Base-by-base conservation (phyloP, 2,113 vertebrate species). In the Tragelaphus strepsiceros region DNA sequence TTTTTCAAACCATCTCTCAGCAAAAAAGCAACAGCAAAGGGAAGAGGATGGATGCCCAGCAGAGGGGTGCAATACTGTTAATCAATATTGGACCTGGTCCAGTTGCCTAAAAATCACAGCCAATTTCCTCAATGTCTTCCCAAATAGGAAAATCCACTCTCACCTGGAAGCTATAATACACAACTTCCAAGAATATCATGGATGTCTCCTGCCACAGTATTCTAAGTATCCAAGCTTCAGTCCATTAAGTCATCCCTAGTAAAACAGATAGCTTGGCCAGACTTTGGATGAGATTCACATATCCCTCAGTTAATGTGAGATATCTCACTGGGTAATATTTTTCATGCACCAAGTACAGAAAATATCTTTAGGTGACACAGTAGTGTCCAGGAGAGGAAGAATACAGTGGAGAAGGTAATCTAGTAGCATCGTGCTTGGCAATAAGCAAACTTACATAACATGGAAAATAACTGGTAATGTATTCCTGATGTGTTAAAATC, bases 81-180 rank as follows among this genome's bases (percentile, higher is more conserved):
- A 93, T 93, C 90, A 96, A 74, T 94, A 94, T 1, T 83, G 59
- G 61, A 56, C 61, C n/a, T 92, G 28, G 39, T 83, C 49, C 78
- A 92, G 49, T 19, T 89, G 54, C 17, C 67, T 53, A 92, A 91
- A 95, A 91, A 88, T 94, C 39, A 91, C 22, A 97, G 61, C 46
- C 61, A 30, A 81, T 92, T 90, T 97, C 95, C 88, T 95, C 61
- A 74, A 11, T 83, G 51, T 90, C 71, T 87, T 90, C 84, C 71
- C 54, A 91, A 96, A 89, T 92, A 39, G 19, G 35, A 95, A 97
- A 88, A 95, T 46, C 83, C 49, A 94, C 22, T 92, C 32, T 96
- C 46, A 93, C 77, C 84, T 94, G 58, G 15, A 74, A 92, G 35
- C 71, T 91, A 11, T 94, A 94, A 93, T 54, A 94, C 2, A 85